Conservation (phyloP, 2,113 vertebrate genomes). For the Gobius niger region DNA sequence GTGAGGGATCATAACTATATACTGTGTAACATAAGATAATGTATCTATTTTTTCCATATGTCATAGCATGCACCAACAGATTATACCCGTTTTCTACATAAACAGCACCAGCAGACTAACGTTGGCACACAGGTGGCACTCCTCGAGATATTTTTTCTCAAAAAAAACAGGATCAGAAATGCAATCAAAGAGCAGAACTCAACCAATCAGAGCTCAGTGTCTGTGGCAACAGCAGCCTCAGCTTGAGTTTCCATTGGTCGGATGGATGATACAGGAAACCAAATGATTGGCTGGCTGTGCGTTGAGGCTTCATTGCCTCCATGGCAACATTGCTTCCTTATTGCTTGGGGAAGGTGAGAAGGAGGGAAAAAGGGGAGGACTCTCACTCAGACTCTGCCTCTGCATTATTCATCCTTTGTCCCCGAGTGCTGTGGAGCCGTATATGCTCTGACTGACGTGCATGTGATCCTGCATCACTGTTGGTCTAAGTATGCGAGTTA, state of each 20-base stretch:
- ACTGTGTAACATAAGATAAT: constrained; percentile 3
- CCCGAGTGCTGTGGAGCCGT: constrained; percentile 54
- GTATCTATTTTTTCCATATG: neutral
- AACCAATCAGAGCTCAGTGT: constrained; percentile 63
- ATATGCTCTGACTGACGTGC: constrained; percentile 53
- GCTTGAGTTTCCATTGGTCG: constrained; percentile 52
- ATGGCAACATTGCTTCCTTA: constrained; percentile 76
- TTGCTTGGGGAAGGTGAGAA: constrained; percentile 71
- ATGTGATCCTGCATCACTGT: constrained; percentile 34
- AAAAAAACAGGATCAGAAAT: constrained; percentile 71
- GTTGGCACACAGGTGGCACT: constrained; percentile 67
- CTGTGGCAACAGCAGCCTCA: constrained; percentile 64
- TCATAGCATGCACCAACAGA: neutral
- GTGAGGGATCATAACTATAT: neutral
- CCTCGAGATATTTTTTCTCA: constrained; percentile 57
- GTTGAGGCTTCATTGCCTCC: constrained; percentile 72
- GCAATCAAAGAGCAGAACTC: constrained; percentile 68
- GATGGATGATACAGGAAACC: constrained; percentile 38
- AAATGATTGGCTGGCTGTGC: constrained; percentile 52
- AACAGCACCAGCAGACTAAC: constrained; percentile 33
- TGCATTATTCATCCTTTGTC: constrained; percentile 77
- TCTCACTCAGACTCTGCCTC: constrained; percentile 68
- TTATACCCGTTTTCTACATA: constrained; percentile 12
- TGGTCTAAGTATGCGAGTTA: constrained; percentile 32
- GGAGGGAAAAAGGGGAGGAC: constrained; percentile 64